These are phyloP conservation scores for Corythucha ciliata DNA, from an alignment of 2,888 invertebrate species.

Conservation along the genomic window DNA sequence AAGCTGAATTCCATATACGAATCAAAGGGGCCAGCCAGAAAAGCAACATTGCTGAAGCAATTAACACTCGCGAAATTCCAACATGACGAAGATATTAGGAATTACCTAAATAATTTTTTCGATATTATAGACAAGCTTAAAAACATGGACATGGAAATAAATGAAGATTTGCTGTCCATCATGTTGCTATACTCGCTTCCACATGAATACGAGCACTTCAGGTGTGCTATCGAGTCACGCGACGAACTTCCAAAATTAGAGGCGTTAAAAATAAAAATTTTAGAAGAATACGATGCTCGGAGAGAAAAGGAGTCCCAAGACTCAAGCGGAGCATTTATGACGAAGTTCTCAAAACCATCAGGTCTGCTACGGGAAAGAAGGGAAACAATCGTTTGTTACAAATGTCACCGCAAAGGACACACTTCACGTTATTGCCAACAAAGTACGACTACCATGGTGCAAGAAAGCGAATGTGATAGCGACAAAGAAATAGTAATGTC, in stretches of 20 bases:
- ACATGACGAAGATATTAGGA: slow-evolving; percentile 38
- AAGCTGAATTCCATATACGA: background rate
- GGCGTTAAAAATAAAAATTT: slow-evolving; percentile 35
- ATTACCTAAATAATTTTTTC: slow-evolving; percentile 39
- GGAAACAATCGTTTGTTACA: background rate
- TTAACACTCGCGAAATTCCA: slow-evolving; percentile 37
- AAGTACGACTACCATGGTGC: too few species aligned
- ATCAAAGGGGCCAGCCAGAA: slow-evolving; percentile 1
- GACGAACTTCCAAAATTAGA: slow-evolving; percentile 38
- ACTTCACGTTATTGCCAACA: background rate
- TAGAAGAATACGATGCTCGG: slow-evolving; percentile 14
- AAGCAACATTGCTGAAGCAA: slow-evolving; percentile 5
- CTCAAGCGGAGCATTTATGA: too few species aligned
- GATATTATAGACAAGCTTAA: slow-evolving; percentile 35
- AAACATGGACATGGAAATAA: slow-evolving; percentile 36
- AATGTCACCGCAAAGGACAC: background rate
- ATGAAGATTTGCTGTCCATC: slow-evolving; percentile 2
- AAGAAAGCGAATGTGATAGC: too few species aligned
- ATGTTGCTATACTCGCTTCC: slow-evolving; percentile 33
- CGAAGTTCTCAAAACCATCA: background rate
- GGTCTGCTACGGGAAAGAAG: background rate
- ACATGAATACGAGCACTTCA: background rate
- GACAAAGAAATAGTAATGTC: too few species aligned
- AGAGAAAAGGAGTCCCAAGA: background rate
- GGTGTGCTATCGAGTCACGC: slow-evolving; percentile 38